Percentiles rank a stretch among this genome's conserved stretches.
Evolutionary conservation across 1,140 invertebrate species (phyloP).

Genomic region (Brachionus plicatilis): DNA sequence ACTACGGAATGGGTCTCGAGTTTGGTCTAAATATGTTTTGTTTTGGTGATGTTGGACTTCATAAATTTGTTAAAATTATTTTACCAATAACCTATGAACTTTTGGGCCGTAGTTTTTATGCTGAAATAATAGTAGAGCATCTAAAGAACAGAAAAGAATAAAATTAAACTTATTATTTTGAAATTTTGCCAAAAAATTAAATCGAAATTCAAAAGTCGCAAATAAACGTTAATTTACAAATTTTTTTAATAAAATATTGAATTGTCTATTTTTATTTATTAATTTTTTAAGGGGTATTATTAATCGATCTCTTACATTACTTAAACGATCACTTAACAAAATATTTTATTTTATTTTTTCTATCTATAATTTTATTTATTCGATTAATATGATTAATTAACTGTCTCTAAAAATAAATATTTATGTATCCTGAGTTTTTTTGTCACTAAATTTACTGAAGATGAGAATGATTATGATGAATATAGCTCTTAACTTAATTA

Average conservation of each 20-base stretch:
- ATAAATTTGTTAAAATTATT: constrained; percentile 63
- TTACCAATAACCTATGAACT: constrained; percentile 72
- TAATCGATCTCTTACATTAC: no score
- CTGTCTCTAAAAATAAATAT: no score
- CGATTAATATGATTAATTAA: no score
- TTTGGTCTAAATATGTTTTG: constrained; percentile 76
- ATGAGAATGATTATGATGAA: no score
- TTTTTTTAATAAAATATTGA: not conserved
- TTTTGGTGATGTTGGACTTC: constrained; percentile 65
- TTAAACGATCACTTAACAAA: no score
- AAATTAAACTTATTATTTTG: not conserved
- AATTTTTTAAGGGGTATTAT: no score
- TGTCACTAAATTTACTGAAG: no score
- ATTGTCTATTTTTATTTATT: not conserved
- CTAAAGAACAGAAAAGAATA: constrained; percentile 59
- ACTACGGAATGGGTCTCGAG: constrained; percentile 84
- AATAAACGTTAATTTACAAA: not conserved
- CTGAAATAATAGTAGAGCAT: constrained; percentile 67
- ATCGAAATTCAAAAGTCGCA: not conserved
- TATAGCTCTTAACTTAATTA: no score
- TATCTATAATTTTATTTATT: no score
- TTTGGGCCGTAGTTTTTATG: constrained; percentile 67
- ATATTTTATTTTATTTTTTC: no score
- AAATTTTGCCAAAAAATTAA: not conserved
- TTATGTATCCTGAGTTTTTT: no score